Base-by-base conservation (phyloP, 2,888 invertebrate genomes). In the Macroteleia sp. region DNA sequence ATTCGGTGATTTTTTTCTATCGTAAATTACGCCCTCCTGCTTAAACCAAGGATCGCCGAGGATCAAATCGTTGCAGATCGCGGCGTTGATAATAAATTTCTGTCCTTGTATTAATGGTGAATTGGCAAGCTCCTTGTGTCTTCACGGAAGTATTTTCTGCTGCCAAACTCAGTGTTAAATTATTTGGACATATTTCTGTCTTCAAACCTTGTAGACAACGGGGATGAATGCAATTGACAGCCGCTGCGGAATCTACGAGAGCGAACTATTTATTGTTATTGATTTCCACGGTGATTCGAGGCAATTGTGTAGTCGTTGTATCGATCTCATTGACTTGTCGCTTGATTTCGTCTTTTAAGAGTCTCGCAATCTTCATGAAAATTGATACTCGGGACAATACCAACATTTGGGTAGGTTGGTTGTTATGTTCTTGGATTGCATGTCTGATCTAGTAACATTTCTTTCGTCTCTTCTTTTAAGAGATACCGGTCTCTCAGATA, bases 161-260 rank as follows among this genome's bases (percentile, higher is more conserved):
- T 34, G 10, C 34, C 34, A 34, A 6, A 12, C 10, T 34, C 10
- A 12, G 3, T 25, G 14, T 14, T 44, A 46, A 1, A 8, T 17
- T 9, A 17, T 2, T 16, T 10, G 25, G 25, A 6, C 4, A 5
- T 25, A 25, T 25, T 6, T 25, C 6, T 3, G 6, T 6, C 25
- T 25, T 6, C 3, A 25, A 5, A 3, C 25, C 25, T 5, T 25
- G 25, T 6, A 5, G 6, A 25, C 25, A 22, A 6, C 10, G 19
- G 0, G 61, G 52, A 0, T 48, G 42, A 9, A 79, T 42, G 30
- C 59, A 66, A 14, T 69, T 77, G 8, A 54, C 14, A 28, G 54
- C 42, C 1, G 77, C 57, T 9, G 50, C 64, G 1, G 59, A 46
- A 10, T 79, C 79, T 12, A 79, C 20, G 3, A 74, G 34, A 0